Conservation (phyloP, 1,140 invertebrate genomes). For the Teleogryllus occipitalis region DNA sequence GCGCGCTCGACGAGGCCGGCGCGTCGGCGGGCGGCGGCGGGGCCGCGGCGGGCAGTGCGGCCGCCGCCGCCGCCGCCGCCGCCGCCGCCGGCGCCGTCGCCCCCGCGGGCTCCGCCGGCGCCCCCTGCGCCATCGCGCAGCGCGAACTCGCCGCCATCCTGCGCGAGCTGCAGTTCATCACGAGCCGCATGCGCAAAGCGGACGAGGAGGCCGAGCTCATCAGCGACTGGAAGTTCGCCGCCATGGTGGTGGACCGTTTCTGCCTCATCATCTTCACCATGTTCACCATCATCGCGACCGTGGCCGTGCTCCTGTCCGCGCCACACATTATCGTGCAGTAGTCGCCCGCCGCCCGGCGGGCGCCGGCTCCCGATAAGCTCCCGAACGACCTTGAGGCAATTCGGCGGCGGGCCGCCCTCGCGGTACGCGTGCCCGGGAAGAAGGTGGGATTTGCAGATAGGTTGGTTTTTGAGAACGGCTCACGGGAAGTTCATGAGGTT, state of each 20-base stretch:
- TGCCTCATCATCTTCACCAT: conserved; percentile 94
- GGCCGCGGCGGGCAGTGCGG: conserved; percentile 32
- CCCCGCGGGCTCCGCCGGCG: conserved; percentile 19
- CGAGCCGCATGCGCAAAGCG: conserved; percentile 77
- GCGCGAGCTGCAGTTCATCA: conserved; percentile 90
- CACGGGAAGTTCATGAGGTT: neutral
- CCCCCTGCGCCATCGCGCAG: conserved; percentile 36
- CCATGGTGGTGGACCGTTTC: conserved; percentile 96
- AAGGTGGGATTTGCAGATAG: no score
- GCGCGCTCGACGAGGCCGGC: conserved; percentile 75
- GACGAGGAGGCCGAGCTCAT: conserved; percentile 86
- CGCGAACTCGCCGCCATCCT: conserved; percentile 75
- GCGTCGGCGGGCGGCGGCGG: conserved; percentile 79
- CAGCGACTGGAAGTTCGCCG: conserved; percentile 98
- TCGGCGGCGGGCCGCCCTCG: no score
- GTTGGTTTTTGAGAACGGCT: no score
- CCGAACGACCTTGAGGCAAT: no score
- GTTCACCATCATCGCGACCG: conserved; percentile 92
- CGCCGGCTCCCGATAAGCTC: no score
- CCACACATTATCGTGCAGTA: conserved; percentile 94
- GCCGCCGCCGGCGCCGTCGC: conserved; percentile 6
- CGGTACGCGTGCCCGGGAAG: no score
- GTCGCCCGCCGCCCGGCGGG: no score
- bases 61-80: conserved; percentile 13
- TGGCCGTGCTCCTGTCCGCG: conserved; percentile 85